Conservation (phyloP, 2,797 vertebrate species). For the Petrocephalus sullivani region DNA sequence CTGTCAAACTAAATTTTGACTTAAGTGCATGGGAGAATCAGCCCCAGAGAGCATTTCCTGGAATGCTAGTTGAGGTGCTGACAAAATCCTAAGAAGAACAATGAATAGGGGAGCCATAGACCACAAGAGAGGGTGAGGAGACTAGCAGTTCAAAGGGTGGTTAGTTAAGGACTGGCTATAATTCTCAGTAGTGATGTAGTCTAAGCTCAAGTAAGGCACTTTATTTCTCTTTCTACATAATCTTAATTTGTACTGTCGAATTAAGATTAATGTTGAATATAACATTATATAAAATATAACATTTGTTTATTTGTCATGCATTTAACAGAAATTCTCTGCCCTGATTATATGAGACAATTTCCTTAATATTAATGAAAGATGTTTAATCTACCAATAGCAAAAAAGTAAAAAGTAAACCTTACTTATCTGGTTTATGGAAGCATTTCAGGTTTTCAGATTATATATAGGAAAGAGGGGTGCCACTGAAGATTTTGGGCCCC, state of each 20-base stretch:
- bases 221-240: neutral
- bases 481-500: too few relatives aligned
- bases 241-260: neutral
- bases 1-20: neutral
- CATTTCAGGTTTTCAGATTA: neutral
- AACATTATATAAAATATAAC: too few relatives aligned
- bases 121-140: neutral
- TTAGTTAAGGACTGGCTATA: neutral
- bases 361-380: neutral
- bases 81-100: neutral
- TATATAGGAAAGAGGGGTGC: neutral
- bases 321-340: neutral
- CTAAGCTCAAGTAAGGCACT: neutral
- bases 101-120: neutral
- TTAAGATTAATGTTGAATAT: neutral
- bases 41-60: neutral
- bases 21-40: neutral
- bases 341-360: neutral
- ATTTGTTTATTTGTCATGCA: too few relatives aligned
- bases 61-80: neutral
- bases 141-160: neutral
- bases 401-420: neutral
- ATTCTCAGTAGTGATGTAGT: neutral
- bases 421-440: neutral
- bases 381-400: neutral